These are phyloP conservation scores for Phylloscopus trochiloides DNA, from an alignment of 2,113 vertebrate species.

Conservation along the genomic window DNA sequence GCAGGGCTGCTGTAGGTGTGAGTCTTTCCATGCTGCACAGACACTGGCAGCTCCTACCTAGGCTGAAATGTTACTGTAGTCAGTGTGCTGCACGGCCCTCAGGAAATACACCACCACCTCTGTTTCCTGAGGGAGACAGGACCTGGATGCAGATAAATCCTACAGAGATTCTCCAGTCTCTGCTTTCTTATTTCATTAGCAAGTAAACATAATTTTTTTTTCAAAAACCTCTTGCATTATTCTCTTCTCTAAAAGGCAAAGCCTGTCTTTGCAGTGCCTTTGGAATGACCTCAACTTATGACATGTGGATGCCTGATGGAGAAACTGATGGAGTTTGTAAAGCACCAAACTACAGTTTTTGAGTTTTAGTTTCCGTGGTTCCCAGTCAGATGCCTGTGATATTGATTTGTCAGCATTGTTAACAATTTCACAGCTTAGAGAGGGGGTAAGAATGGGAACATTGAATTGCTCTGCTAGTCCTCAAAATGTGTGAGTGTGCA, in stretches of 20 bases:
- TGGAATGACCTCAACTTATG: not conserved
- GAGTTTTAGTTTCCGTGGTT: not conserved
- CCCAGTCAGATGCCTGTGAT: fast-evolving
- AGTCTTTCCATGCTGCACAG: not conserved
- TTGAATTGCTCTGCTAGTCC: not conserved
- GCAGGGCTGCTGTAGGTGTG: not conserved
- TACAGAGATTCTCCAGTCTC: not conserved
- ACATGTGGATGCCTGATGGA: not conserved
- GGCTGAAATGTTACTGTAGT: not conserved
- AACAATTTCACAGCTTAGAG: not conserved
- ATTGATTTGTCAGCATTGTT: not conserved
- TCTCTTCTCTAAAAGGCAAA: not conserved
- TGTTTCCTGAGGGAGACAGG: not conserved
- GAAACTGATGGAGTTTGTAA: not conserved
- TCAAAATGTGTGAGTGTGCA: not conserved
- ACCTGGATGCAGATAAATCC: not conserved
- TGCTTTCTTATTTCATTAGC: not conserved
- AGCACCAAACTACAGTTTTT: not conserved
- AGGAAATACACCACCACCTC: not conserved
- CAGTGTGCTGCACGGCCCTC: not conserved
- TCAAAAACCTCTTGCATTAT: not conserved
- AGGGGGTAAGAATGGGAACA: not conserved
- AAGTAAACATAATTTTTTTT: not conserved
- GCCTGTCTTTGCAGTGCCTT: not conserved
- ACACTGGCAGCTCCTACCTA: not conserved